phyloP scores from a whole-genome alignment of 2,888 invertebrate species.

The Emmelina monodactyla region DNA sequence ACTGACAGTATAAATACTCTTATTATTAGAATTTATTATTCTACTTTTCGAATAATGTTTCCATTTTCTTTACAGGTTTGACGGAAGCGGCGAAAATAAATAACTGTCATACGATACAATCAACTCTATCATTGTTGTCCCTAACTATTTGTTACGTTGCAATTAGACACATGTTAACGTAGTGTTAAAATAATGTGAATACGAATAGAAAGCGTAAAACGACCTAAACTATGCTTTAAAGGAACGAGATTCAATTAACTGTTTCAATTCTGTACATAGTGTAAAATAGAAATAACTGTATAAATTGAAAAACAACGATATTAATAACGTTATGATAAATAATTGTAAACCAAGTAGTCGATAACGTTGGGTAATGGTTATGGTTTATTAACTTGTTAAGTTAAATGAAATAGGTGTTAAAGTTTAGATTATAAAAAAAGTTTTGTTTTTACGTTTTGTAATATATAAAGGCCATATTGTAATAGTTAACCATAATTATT shows the following conservation, averaged over 20 bases:
- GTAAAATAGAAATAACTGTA: conserved; percentile 6
- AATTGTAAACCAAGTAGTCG: no score
- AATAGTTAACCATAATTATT: no score
- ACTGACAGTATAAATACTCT: no score
- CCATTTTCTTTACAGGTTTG: conserved; percentile 37
- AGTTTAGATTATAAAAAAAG: no score
- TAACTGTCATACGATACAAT: conserved; percentile 22
- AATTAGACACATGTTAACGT: conserved; percentile 32
- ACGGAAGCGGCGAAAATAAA: conserved; percentile 51
- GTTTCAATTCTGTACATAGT: conserved; percentile 55
- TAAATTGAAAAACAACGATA: conserved; percentile 4
- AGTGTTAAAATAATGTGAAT: conserved; percentile 19
- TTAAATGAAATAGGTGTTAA: no score
- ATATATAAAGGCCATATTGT: no score
- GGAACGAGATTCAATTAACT: conserved; percentile 50
- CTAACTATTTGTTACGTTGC: not conserved
- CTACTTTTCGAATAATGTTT: no score
- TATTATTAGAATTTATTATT: no score
- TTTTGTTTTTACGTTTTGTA: no score
- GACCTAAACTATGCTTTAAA: conserved; percentile 20
- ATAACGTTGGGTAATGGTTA: no score
- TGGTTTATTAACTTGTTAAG: no score
- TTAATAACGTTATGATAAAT: no score
- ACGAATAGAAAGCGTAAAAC: not conserved
- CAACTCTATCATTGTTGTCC: conserved; percentile 24